Conservation (phyloP, 2,797 vertebrate species). For the Periparus ater region DNA sequence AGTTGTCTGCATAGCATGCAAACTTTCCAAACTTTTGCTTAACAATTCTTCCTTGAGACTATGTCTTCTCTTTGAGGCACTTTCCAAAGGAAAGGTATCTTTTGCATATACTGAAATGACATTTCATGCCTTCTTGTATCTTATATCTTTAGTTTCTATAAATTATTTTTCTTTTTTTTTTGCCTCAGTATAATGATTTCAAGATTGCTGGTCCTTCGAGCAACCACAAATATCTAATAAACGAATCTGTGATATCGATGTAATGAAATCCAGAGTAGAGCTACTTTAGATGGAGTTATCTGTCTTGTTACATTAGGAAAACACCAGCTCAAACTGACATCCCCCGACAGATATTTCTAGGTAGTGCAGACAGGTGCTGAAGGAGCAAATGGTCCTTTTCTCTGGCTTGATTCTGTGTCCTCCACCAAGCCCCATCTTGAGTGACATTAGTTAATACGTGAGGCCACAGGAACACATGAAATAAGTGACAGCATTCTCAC, state of each 20-base stretch:
- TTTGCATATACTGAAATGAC: not conserved
- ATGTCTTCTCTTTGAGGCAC: not conserved
- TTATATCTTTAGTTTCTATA: not conserved
- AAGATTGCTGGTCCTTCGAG: not conserved
- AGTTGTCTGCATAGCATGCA: accelerated
- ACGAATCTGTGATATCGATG: not conserved
- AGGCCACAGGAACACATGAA: not conserved
- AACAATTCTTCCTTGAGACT: not conserved
- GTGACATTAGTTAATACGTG: not conserved
- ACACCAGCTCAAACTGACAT: not conserved
- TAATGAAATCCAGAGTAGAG: not conserved
- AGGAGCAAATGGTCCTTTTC: not conserved
- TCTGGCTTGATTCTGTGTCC: not conserved
- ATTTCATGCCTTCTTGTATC: not conserved
- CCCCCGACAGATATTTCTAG: not conserved
- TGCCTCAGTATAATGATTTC: not conserved
- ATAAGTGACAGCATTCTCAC: not conserved
- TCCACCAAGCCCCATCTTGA: not conserved
- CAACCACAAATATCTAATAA: not conserved
- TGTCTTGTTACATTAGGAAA: not conserved
- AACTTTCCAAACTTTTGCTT: not conserved
- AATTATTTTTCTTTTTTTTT: not conserved
- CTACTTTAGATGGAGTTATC: not conserved
- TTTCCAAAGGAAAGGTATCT: not conserved
- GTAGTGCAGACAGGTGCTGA: not conserved